Conservation (phyloP, 2,888 invertebrate genomes). For the Anodontia alba region DNA sequence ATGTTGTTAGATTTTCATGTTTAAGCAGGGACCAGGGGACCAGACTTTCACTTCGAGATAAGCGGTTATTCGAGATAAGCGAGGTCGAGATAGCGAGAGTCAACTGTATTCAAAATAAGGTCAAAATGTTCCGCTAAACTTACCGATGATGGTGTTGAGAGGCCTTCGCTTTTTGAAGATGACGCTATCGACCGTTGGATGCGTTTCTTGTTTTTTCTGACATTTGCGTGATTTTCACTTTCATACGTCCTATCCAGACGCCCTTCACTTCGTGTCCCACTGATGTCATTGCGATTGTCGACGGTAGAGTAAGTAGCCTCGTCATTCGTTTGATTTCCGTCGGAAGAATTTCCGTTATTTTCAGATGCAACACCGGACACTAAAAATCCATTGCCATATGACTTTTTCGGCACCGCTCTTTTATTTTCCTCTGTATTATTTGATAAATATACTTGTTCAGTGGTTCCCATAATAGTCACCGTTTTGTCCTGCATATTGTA, state of each 20-base stretch:
- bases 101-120: too few species aligned
- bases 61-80: too few species aligned
- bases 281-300: neutral
- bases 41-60: too few species aligned
- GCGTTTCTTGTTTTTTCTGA: neutral
- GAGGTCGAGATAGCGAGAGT: too few species aligned
- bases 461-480: neutral
- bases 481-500: too few species aligned
- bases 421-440: neutral
- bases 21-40: too few species aligned
- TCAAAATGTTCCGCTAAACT: too few species aligned
- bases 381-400: slow-evolving; percentile 44
- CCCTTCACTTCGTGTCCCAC: neutral
- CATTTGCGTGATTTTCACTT: neutral
- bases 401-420: slow-evolving; percentile 24
- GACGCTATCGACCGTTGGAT: neutral
- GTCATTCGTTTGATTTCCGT: neutral
- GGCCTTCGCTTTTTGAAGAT: neutral
- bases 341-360: neutral
- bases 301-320: neutral
- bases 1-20: too few species aligned
- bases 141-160: neutral
- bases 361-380: slow-evolving; percentile 2
- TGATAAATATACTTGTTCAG: neutral
- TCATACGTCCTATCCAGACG: neutral